Base-by-base conservation (phyloP, 2,888 invertebrate genomes). In the Craniophora ligustri region DNA sequence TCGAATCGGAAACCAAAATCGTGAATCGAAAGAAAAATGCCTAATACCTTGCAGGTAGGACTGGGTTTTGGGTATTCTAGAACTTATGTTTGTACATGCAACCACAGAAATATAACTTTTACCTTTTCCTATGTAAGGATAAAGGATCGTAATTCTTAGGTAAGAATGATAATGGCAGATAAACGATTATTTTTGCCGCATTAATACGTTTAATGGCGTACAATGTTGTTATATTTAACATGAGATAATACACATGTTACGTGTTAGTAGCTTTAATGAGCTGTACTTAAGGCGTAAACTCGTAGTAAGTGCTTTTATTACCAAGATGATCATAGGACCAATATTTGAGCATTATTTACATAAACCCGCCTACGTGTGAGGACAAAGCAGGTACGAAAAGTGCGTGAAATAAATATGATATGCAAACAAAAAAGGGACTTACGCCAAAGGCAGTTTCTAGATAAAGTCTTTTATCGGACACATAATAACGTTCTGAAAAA, bases 401-500 rank as follows among this genome's bases (percentile, higher is more conserved):
- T 68, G 57, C 44, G 63, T 62, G 67, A 67, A 68, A 73, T 76
- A 66, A 68, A 68, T 72, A 72, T 67, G 59, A 71, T 60, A 76
- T 74, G 76, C 68, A 77, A 76, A 78, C 74, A 79, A 73, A 78
- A 79, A 81, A 78, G 73, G 75, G 73, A 67, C 67, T 74, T 63
- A 68, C 73, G 77, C 78, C 82, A 73, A 77, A 70, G 80, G 81
- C 79, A 80, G 75, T 83, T 78, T 78, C 75, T 79, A 82, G 85
- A 86, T 85, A 86, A 83, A 87, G 84, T 84, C 80, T 78, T 85
- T 83, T 85, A 86, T 86, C 81, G 84, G 81, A 82, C 82, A 85
- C 79, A 85, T 89, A 88, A 88, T 86, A 89, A 85, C 81, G 79
- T 82, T 84, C 79, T 80, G 85, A 88, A 84, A 87, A 89, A 88